These are phyloP conservation scores for Peucedramus taeniatus DNA, from an alignment of 2,113 vertebrate species.

Conservation along the genomic window DNA sequence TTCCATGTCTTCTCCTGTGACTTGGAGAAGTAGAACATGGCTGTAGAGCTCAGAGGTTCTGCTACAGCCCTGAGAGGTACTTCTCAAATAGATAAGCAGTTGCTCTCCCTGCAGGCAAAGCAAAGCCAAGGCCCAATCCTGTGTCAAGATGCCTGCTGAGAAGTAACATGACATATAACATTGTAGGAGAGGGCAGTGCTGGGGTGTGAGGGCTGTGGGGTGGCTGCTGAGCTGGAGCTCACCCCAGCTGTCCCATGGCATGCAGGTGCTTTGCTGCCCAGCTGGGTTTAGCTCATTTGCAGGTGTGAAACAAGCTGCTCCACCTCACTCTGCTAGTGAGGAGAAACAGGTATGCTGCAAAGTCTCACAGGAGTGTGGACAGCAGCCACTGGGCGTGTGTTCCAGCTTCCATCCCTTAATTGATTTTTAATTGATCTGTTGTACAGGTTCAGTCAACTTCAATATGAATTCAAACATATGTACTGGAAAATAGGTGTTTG, in stretches of 20 bases:
- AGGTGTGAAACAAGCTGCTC: background rate
- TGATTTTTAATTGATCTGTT: background rate
- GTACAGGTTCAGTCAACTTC: background rate
- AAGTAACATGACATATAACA: background rate
- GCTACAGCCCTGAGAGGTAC: background rate
- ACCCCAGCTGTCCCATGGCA: background rate
- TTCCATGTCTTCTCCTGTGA: background rate
- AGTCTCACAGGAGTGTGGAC: background rate
- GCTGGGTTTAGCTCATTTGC: background rate
- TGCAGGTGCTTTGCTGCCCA: fast-evolving
- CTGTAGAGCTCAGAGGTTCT: background rate
- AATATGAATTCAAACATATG: background rate
- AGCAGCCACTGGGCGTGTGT: background rate
- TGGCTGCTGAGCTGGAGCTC: background rate
- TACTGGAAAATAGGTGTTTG: background rate
- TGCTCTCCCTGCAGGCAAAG: background rate
- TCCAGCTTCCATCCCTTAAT: fast-evolving
- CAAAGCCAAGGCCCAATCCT: background rate
- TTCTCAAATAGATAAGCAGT: background rate
- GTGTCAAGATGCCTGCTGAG: background rate
- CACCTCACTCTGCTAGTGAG: background rate
- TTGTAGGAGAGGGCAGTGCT: background rate
- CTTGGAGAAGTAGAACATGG: background rate
- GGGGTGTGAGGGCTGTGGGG: background rate
- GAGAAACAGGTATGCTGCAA: background rate